These are phyloP conservation scores for Lycaon pictus DNA, from an alignment of 2,113 vertebrate genomes.

Conservation along the genomic window DNA sequence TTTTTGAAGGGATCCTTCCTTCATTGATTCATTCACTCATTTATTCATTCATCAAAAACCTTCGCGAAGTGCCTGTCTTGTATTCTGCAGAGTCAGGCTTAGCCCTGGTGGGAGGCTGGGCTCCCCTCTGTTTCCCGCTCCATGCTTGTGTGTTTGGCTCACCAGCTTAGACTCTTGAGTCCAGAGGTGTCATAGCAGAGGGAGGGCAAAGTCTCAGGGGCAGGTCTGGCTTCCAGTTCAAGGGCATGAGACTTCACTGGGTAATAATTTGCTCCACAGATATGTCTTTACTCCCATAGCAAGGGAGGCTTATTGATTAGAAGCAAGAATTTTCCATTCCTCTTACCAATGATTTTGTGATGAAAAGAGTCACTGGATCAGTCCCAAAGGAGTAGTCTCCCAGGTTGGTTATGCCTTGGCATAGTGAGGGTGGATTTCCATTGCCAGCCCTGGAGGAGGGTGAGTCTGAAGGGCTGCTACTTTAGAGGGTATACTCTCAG, in stretches of 20 bases:
- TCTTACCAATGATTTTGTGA: neutral
- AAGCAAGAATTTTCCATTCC: neutral
- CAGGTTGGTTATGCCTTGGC: neutral
- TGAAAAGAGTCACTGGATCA: neutral
- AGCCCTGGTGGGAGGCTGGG: neutral
- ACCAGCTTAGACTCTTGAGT: neutral
- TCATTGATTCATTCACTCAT: neutral
- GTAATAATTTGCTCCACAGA: neutral
- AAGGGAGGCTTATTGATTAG: slow-evolving; percentile 16
- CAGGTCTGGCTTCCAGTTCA: neutral
- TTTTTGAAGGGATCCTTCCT: neutral
- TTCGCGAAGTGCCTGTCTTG: neutral
- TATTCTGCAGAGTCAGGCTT: neutral
- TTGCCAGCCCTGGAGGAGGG: no score
- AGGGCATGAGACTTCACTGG: neutral
- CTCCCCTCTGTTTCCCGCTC: neutral
- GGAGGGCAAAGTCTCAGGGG: neutral
- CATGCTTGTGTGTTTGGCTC: neutral
- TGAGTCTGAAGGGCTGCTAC: neutral
- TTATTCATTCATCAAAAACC: neutral
- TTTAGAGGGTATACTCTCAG: neutral
- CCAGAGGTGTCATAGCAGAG: neutral
- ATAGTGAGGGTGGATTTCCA: neutral
- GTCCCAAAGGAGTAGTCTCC: neutral
- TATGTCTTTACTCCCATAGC: neutral